phyloP scores from a whole-genome alignment of 1,140 invertebrate species.

The Ctenoplectra terminalis region DNA sequence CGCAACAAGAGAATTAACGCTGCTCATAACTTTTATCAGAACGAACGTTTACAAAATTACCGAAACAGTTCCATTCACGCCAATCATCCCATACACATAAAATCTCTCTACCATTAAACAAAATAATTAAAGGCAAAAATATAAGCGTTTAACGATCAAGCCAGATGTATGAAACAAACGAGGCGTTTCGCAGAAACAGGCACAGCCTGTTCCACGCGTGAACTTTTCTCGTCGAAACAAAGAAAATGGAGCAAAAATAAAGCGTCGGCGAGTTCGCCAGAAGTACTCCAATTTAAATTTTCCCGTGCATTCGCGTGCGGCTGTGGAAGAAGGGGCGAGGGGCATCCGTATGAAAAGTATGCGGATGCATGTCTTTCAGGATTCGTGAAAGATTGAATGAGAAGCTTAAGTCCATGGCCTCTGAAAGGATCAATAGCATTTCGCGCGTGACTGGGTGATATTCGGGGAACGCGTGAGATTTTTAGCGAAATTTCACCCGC shows the following conservation, averaged over 20 bases:
- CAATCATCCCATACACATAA: background rate
- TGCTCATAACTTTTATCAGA: no score
- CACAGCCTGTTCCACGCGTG: background rate
- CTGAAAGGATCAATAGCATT: constrained; percentile 11
- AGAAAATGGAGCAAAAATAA: background rate
- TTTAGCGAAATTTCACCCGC: background rate
- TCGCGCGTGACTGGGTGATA: constrained; percentile 13
- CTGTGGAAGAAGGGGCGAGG: no score
- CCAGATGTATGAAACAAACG: background rate
- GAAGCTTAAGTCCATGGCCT: background rate
- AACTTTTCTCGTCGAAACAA: background rate
- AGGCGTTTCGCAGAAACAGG: background rate
- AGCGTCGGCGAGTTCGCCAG: background rate
- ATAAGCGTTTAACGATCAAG: background rate
- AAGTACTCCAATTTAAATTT: background rate
- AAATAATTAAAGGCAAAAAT: no score
- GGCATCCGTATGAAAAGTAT: background rate
- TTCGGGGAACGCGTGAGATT: background rate
- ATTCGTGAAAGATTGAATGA: background rate
- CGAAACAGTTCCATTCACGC: background rate
- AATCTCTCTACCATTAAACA: no score
- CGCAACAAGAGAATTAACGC: no score
- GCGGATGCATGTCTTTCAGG: background rate
- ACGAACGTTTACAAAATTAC: background rate
- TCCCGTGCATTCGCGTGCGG: background rate